Evolutionary conservation across 2,797 vertebrate species (phyloP), one percentile per base, ranked within the genome.

Genomic region (Harpagifer antarcticus): DNA sequence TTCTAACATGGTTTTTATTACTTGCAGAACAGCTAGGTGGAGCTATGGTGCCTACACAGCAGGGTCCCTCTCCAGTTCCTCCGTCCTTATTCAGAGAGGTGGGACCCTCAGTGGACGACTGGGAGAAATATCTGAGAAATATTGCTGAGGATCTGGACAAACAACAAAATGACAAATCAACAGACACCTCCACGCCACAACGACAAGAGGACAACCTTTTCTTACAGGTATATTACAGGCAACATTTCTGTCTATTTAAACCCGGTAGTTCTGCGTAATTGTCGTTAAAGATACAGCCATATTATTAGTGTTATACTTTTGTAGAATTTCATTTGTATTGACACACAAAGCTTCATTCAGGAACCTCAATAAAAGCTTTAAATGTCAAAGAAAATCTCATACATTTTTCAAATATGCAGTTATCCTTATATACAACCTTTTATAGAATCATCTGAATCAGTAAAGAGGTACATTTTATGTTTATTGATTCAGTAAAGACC

Each of bases 21-120:
- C 70, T 84, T 92, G 90, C 90, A 95, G 94, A 92, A 78, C 94
- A 94, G 92, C 85, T 92, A 90, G 91, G 76, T 76, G 89, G 88
- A 40, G 89, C 90, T 81, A 78, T 77, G 56, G 80, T 42, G 19
- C 78, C 89, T 58, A 74, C 68, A 56, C 83, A 89, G 16, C 78
- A 81, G 56, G 71, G 23, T 65, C 74, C 66, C 9, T 67, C 87
- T 74, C 83, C 69, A n/a, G 40, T 16, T 54, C 70, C 74, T 3
- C 90, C 92, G 13, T 76, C 85, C 19, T 81, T 97, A 55, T 97
- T 98, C 58, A 78, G 82, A 73, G 82, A 91, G 0, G 86, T 96
- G 11, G 96, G 96, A 19, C 94, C 96, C 2, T 91, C 62, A 3
- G 27, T 97, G 83, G 94, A 94, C 1, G 96, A 97, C 82, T 97